Evolutionary conservation across 2,888 invertebrate species (phyloP), one percentile per base, ranked within the genome.

Genomic region (Acrocyrtus sp.): DNA sequence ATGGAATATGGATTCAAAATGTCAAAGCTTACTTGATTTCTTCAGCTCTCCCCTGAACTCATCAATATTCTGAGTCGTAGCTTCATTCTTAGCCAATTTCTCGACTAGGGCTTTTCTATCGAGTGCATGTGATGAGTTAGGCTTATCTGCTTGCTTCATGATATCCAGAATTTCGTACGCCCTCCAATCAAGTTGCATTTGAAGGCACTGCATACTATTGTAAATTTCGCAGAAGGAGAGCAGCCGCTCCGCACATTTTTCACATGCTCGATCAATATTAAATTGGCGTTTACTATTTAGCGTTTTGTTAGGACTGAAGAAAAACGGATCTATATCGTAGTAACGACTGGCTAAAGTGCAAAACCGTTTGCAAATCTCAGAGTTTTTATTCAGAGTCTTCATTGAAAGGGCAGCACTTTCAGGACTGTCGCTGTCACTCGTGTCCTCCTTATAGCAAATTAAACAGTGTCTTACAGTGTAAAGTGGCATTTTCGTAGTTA

Each of bases 111-210:
- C 1, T 21, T 61, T 21, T 15, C 61, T 5, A 24, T 34, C 6
- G 6, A 4, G 39, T 21, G 3, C 10, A 29, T 5, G 10, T 1
- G 19, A 21, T 3, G 50, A 6, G 17, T 41, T 15, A 26, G 41
- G 19, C 15, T 29, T 41, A 51, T 58, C 58, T 17, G 62, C 62
- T 2, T 43, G 10, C 22, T 41, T 63, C 62, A 63, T 63, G 26
- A 53, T 26, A 3, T n/a, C 10, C 6, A 43, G 15, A 26, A 53
- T 39, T 17, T 63, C 62, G 10, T 27, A 6, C 0, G 41, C 12
- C 22, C 53, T 39, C 29, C 41, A 53, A n/a, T 39, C 15, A 12
- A 63, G 24, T 27, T 43, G 62, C 21, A 51, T 2, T 17, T 27
- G n/a, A 6, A 53, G 19, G 43, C 29, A 53, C 27, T 51, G 27